phyloP scores from a whole-genome alignment of 2,888 invertebrate genomes.

The Hybos culiciformis region DNA sequence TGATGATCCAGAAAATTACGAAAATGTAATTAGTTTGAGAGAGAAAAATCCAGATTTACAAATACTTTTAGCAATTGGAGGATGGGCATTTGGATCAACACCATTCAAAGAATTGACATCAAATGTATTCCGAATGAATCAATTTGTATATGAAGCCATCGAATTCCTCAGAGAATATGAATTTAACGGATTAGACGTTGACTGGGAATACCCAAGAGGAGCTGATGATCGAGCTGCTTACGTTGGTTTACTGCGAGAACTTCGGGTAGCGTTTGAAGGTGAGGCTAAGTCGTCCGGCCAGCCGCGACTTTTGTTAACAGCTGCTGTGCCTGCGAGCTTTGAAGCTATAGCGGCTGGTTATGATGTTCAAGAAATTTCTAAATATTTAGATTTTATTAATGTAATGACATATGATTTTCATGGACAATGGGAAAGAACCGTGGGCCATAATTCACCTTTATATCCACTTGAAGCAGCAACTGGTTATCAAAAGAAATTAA shows the following conservation, averaged over 20 bases:
- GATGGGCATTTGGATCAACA: slow-evolving; percentile 92
- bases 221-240: slow-evolving; percentile 75
- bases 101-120: slow-evolving; percentile 86
- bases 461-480: slow-evolving; percentile 80
- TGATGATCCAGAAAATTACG: slow-evolving; percentile 75
- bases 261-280: slow-evolving; percentile 83
- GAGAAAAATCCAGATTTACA: slow-evolving; percentile 81
- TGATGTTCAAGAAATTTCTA: slow-evolving; percentile 85
- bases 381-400: slow-evolving; percentile 86
- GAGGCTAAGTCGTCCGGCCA: slow-evolving; percentile 80
- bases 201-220: slow-evolving; percentile 89
- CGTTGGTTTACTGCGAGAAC: slow-evolving; percentile 65
- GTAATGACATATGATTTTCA: slow-evolving; percentile 95
- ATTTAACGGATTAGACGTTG: slow-evolving; percentile 85
- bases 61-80: slow-evolving; percentile 78
- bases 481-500: slow-evolving; percentile 83
- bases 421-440: slow-evolving; percentile 86
- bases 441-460: slow-evolving; percentile 85
- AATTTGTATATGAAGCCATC: slow-evolving; percentile 88
- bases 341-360: slow-evolving; percentile 90
- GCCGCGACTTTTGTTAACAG: slow-evolving; percentile 64
- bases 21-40: slow-evolving; percentile 68
- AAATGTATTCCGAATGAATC: slow-evolving; percentile 86
- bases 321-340: slow-evolving; percentile 85
- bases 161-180: slow-evolving; percentile 82